Evolutionary conservation across 2,797 vertebrate species (phyloP).

Genomic region (Xiphophorus birchmanni): DNA sequence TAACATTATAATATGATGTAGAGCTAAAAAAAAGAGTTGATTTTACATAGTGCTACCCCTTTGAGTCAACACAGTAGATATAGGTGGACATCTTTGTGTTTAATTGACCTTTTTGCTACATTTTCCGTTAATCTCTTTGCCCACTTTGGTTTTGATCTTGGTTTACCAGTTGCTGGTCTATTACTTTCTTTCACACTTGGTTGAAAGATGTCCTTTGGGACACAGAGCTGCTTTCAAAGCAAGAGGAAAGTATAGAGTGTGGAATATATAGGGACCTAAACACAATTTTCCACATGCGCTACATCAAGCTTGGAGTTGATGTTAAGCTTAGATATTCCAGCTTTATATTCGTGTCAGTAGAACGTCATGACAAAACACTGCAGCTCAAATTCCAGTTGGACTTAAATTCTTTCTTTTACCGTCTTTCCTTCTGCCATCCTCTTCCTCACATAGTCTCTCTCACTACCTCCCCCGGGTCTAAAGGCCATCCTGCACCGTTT

Average conservation of each 20-base stretch:
- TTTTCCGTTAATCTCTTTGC: slow-evolving; percentile 30
- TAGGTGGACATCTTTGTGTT: slow-evolving; percentile 46
- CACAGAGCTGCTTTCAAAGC: slow-evolving; percentile 7
- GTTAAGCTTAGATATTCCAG: background rate
- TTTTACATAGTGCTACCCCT: slow-evolving; percentile 22
- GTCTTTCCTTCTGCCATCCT: slow-evolving; percentile 1
- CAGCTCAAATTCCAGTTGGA: background rate
- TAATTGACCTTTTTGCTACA: slow-evolving; percentile 15
- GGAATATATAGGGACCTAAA: slow-evolving; percentile 24
- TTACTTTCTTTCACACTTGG: slow-evolving; percentile 21
- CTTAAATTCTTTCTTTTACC: background rate
- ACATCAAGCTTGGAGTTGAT: background rate
- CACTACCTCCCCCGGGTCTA: slow-evolving; percentile 5
- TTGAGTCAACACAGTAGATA: too few species aligned
- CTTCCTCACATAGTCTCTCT: slow-evolving; percentile 4
- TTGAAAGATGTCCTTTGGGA: background rate
- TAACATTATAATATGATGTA: too few species aligned
- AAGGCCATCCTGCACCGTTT: slow-evolving; percentile 29
- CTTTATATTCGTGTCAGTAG: background rate
- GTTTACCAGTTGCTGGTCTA: slow-evolving; percentile 19
- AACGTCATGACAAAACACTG: background rate
- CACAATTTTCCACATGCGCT: slow-evolving; percentile 20
- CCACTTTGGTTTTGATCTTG: slow-evolving; percentile 33
- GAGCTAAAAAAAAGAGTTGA: slow-evolving; percentile 8
- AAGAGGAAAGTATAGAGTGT: slow-evolving; percentile 26